Evolutionary conservation across 1,140 invertebrate genomes (phyloP).

Genomic region (Amphibalanus amphitrite): DNA sequence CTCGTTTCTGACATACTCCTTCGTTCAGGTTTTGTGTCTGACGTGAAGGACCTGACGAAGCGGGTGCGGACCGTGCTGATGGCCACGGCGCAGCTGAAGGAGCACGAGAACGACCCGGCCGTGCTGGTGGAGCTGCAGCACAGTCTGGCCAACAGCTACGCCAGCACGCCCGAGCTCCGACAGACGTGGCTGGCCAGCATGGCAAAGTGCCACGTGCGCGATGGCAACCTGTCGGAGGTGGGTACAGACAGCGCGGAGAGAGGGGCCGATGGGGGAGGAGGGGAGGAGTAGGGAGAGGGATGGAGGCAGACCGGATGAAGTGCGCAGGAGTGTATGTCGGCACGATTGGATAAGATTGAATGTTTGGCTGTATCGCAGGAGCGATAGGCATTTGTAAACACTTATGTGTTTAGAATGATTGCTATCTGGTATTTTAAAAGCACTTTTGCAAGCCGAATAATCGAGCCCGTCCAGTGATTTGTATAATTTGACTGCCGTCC

Average conservation of each 20-base stretch:
- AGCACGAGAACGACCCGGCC: constrained; percentile 72
- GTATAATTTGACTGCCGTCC: no score
- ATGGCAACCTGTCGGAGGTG: constrained; percentile 62
- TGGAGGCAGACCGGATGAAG: no score
- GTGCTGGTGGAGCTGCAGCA: constrained; percentile 82
- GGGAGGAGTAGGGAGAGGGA: no score
- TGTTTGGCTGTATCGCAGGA: neutral
- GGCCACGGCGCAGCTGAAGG: constrained; percentile 80
- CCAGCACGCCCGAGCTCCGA: constrained; percentile 76
- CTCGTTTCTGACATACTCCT: no score
- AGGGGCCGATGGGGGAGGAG: no score
- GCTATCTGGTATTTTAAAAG: neutral
- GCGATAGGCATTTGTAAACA: neutral
- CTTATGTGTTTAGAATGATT: neutral
- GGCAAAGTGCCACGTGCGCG: constrained; percentile 54
- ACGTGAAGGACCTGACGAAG: constrained; percentile 82
- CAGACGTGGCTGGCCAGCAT: constrained; percentile 88
- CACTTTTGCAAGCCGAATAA: neutral
- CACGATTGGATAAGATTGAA: neutral
- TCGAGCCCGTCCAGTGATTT: neutral
- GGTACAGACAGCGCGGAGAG: no score
- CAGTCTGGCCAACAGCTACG: constrained; percentile 82
- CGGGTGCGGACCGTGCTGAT: constrained; percentile 81
- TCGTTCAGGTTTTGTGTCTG: constrained; percentile 60
- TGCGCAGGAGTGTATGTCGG: no score